phyloP scores from a whole-genome alignment of 1,140 invertebrate species.

The Agrypnia vestita region DNA sequence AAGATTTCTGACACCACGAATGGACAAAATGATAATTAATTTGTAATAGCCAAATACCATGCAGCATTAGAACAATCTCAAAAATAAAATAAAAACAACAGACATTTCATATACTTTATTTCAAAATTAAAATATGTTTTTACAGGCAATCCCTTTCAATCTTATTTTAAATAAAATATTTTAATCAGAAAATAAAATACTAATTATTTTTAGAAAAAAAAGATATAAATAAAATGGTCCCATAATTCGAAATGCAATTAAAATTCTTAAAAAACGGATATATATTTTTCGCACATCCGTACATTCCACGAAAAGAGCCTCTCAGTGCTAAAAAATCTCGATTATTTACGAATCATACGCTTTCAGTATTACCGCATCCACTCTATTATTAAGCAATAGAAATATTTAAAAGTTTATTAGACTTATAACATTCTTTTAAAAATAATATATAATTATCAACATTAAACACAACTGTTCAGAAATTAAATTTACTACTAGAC shows the following conservation, averaged over 20 bases:
- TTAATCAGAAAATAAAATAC: background rate
- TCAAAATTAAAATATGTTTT: constrained; percentile 14
- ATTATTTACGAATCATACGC: no score
- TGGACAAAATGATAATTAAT: no score
- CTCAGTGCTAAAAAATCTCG: no score
- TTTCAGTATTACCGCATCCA: no score
- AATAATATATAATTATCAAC: constrained; percentile 38
- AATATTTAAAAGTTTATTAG: constrained; percentile 9
- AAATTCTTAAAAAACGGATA: no score
- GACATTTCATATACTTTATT: constrained; percentile 20
- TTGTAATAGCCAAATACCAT: no score
- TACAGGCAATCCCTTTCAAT: constrained; percentile 5
- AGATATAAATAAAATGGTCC: no score
- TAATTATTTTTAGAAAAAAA: no score
- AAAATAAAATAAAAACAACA: background rate
- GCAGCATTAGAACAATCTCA: background rate
- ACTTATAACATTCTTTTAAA: constrained; percentile 41
- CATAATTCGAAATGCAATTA: no score
- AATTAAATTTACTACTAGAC: constrained; percentile 1
- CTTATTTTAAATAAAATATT: background rate
- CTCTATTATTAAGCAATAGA: background rate
- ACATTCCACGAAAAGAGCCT: no score
- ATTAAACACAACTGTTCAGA: constrained; percentile 36
- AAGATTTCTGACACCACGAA: no score
- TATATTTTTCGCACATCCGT: no score